Base-by-base conservation (phyloP, 2,113 vertebrate genomes). In the Pionites leucogaster region DNA sequence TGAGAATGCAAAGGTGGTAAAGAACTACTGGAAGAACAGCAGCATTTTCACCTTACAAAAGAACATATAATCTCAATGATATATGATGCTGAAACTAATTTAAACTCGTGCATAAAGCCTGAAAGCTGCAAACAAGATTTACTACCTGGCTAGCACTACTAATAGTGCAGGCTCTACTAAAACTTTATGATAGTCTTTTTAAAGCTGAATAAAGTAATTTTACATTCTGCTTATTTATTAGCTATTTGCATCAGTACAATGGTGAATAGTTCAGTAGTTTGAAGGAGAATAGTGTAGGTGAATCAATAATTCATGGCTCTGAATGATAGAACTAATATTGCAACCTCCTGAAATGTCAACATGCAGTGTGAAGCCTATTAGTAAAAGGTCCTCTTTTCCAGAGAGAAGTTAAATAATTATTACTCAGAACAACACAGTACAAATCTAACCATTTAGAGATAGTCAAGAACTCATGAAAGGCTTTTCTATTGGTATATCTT, bases 391-490 rank as follows among this genome's bases (percentile, higher is more conserved):
- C 75, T 93, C 67, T 92, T 95, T 93, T 94, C 70, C 35, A 55
- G 29, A 82, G 76, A 84, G 52, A 92, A 95, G 50, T 55, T 92
- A 92, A 90, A 74, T 96, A 95, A 92, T 90, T 97, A 53, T 96
- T 96, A 80, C 41, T 94, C 53, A 89, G 85, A 94, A 94, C 20
- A 83, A 70, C 57, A 35, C 83, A 77, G 13, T 78, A 74, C 76
- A 90, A 88, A 95, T 96, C 97, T 92, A 96, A 97, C 95, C 70
- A 88, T 95, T 97, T 94, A 94, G 79, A 91, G 41, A 88, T 39
- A 97, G 74, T 84, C 67, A 71, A 64, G 41, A 76, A 93, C 78
- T 86, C 53, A 42, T 90, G 69, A 96, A 96, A 92, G 25, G 49
- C 10, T 93, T 95, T 89, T 65, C 46, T 95, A n/a, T 60, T 90